Evolutionary conservation across 2,888 invertebrate genomes (phyloP), one percentile per base, ranked within the genome.

Genomic region (Tipula helvola): DNA sequence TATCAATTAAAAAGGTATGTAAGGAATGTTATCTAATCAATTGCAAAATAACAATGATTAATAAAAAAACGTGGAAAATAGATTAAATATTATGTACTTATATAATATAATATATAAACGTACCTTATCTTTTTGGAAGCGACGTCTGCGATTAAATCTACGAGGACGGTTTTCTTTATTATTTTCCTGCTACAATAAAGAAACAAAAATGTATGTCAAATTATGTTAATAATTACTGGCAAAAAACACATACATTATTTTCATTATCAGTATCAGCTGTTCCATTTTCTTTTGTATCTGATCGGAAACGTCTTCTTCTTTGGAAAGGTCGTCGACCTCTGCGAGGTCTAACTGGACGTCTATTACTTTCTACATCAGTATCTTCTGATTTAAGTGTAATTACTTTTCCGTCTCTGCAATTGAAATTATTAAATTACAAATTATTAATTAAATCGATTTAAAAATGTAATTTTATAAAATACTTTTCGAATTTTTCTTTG

Each of bases 361-460:
- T 92, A 89, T 93, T 93, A 83, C 91, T 91, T 89, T 96, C 96
- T 41, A 94, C 92, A 89, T 95, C 95, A 13, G 95, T 95, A 90
- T 96, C 95, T 83, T 93, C 93, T 88, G 95, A 94, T 90, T 95
- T 95, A 89, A 96, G 91, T 0, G 92, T 91, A 88, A 95, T 93
- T 1, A 93, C 91, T 87, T 94, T 93, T 0, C 95, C 95, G 52
- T 93, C 92, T 39, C 94, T 94, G 85, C 8, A n/a, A 39, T 8
- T n/a, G 3, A 36, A 83, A 36, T 36, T 36, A 83, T 12, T 39
- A 85, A 85, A 16, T 83, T 86, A n/a, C 28, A 28, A 39, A 7
- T 39, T 39, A 44, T 86, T 87, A 44, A 86, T 18, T 83, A 57
- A 13, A 85, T n/a, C 44, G 28, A 86, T 86, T 41, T 71, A 16